Conservation (phyloP, 2,888 invertebrate species). For the Caenorhabditis auriculariae region DNA sequence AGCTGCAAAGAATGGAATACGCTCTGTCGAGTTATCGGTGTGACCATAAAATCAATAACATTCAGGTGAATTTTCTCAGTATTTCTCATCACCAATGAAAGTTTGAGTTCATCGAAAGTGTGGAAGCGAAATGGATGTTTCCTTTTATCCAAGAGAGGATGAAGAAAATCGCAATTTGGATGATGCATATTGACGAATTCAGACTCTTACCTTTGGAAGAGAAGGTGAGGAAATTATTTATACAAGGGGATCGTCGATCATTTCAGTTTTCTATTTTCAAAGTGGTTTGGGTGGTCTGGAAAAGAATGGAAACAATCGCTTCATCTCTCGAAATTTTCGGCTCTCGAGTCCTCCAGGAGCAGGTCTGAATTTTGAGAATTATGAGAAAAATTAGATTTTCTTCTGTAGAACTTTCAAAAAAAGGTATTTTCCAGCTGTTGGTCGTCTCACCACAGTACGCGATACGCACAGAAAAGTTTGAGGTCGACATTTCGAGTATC, state of each 20-base stretch:
- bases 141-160: no score
- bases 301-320: slow-evolving; percentile 23
- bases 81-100: no score
- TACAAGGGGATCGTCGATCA: neutral
- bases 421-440: no score
- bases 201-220: slow-evolving; percentile 23
- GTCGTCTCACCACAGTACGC: slow-evolving; percentile 15
- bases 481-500: slow-evolving; percentile 26
- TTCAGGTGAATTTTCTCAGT: no score
- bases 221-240: slow-evolving; percentile 4
- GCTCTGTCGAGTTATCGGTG: no score
- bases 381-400: neutral
- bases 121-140: no score
- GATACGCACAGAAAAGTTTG: slow-evolving; percentile 14
- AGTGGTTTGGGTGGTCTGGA: slow-evolving; percentile 23
- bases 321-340: slow-evolving; percentile 31
- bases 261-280: slow-evolving; percentile 30
- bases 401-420: neutral
- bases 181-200: slow-evolving; percentile 36
- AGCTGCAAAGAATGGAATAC: no score
- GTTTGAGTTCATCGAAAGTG: no score
- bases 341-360: slow-evolving; percentile 11
- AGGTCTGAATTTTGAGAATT: slow-evolving; percentile 2
- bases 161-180: slow-evolving; percentile 25
- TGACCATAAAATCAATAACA: no score